These are phyloP conservation scores for Junonia oenone DNA, from an alignment of 2,888 invertebrate species.

Conservation along the genomic window DNA sequence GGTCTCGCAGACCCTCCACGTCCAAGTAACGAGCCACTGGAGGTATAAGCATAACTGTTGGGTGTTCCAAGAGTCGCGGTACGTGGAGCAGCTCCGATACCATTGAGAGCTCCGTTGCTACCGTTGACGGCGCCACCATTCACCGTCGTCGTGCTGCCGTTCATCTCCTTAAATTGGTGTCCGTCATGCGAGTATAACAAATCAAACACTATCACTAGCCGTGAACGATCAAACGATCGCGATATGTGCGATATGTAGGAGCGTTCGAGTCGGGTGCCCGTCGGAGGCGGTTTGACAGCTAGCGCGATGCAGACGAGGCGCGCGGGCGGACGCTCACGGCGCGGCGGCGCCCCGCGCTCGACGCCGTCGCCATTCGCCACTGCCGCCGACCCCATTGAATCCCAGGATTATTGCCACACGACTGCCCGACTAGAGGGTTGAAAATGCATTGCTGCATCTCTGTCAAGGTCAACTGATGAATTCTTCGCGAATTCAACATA, in stretches of 20 bases:
- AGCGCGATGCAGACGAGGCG: slow-evolving; percentile 57
- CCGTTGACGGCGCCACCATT: slow-evolving; percentile 73
- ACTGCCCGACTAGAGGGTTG: slow-evolving; percentile 63
- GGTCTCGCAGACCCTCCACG: slow-evolving; percentile 83
- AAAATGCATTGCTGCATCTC: slow-evolving; percentile 63
- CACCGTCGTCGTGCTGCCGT: slow-evolving; percentile 78
- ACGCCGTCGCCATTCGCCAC: slow-evolving; percentile 46
- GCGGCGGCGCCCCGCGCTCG: slow-evolving; percentile 44
- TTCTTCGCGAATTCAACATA: slow-evolving; percentile 28
- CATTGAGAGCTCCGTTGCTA: slow-evolving; percentile 64
- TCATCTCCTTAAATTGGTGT: slow-evolving; percentile 64
- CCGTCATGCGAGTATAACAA: slow-evolving; percentile 68
- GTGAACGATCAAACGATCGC: slow-evolving; percentile 62
- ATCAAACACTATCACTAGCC: slow-evolving; percentile 68
- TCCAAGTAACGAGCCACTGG: slow-evolving; percentile 81
- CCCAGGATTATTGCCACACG: slow-evolving; percentile 61
- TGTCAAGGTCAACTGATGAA: slow-evolving; percentile 62
- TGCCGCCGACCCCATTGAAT: slow-evolving; percentile 49
- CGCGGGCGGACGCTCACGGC: slow-evolving; percentile 53
- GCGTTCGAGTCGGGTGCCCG: slow-evolving; percentile 75
- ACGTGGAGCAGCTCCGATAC: slow-evolving; percentile 68
- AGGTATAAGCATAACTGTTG: slow-evolving; percentile 82
- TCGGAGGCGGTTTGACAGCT: slow-evolving; percentile 78
- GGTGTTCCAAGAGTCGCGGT: slow-evolving; percentile 76
- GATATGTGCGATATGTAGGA: slow-evolving; percentile 53